Base-by-base conservation (phyloP, 2,797 vertebrate genomes). In the Poeciliopsis gracilis region DNA sequence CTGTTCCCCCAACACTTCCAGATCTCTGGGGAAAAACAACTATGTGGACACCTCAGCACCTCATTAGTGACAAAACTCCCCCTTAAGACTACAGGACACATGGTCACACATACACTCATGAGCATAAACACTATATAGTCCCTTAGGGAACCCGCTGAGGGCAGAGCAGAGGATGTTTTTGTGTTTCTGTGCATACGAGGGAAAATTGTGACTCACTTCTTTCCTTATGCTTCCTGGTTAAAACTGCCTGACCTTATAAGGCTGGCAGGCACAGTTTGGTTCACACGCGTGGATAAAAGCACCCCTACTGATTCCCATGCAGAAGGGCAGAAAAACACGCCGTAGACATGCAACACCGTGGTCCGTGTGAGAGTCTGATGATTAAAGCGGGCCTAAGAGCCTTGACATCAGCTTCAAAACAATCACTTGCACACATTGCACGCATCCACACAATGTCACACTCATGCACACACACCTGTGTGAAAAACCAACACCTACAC, bases 151-250 rank as follows among this genome's bases (percentile, higher is more conserved):
- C 76, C 71, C 49, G 55, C 63, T 61, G 45, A 61, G 79, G 84
- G 79, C 80, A 82, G 47, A 69, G 55, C 72, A 87, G 86, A 93
- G 91, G 87, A 91, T 91, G 88, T 92, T 90, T 92, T 93, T 91
- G 80, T 84, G 76, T 72, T 78, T 82, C 81, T 83, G 76, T 81
- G 83, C 80, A 82, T 82, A 86, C 78, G 84, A 83, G 73, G 79
- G 77, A 88, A 93, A 91, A 74, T 59, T 66, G 76, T 93, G 92
- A 93, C 90, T 93, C 92, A 92, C 77, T 63, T 84, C 84, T 93
- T 90, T 87, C 89, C 84, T 93, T 93, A 91, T 77, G 80, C 88
- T 91, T 94, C 91, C 91, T 90, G 86, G 75, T 90, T 76, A 78
- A 82, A 81, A 85, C 33, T 75, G 78, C 73, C 83, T 88, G 79